A percentile compares a stretch with the other conserved stretches of the same genome.
These are phyloP conservation scores for Bedellia somnulentella DNA, from an alignment of 2,888 invertebrate species.

Conservation along the genomic window DNA sequence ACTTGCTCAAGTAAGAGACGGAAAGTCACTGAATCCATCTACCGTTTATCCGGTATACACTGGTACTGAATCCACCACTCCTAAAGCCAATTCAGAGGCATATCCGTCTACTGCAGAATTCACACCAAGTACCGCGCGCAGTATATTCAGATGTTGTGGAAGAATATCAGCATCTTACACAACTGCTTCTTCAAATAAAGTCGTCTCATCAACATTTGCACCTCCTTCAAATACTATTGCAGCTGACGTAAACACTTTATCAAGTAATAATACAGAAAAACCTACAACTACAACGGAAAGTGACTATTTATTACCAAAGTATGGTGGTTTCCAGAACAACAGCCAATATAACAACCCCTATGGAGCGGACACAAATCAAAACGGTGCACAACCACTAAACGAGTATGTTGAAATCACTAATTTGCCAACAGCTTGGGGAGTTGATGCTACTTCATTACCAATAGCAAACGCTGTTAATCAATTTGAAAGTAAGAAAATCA, in stretches of 20 bases:
- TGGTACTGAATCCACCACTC: conserved; percentile 13
- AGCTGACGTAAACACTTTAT: conserved; percentile 22
- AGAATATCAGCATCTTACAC: conserved; percentile 50
- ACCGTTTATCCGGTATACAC: conserved; percentile 17
- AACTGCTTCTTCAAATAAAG: conserved; percentile 26
- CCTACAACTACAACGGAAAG: conserved; percentile 24
- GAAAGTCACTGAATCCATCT: conserved; percentile 39
- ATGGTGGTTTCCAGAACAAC: conserved; percentile 49
- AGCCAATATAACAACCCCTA: conserved; percentile 34
- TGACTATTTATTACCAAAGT: conserved; percentile 28
- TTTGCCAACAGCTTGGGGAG: conserved; percentile 45
- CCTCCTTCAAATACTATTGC: conserved; percentile 49
- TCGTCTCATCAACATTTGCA: conserved; percentile 29
- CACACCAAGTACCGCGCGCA: conserved; percentile 24
- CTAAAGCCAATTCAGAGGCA: conserved; percentile 20
- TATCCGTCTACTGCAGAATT: conserved; percentile 12
- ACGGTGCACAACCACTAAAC: conserved; percentile 42
- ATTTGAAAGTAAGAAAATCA: conserved; percentile 45
- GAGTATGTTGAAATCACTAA: conserved; percentile 48
- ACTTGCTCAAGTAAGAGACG: conserved; percentile 28
- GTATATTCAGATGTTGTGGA: conserved; percentile 40
- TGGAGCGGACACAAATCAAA: conserved; percentile 38
- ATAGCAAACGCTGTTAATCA: conserved; percentile 22
- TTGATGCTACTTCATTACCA: conserved; percentile 26
- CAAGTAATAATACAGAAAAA: conserved; percentile 20